A percentile compares a stretch with the other conserved stretches of the same genome.
Evolutionary conservation across 2,888 invertebrate species (phyloP).

Genomic region (Laothoe populi): DNA sequence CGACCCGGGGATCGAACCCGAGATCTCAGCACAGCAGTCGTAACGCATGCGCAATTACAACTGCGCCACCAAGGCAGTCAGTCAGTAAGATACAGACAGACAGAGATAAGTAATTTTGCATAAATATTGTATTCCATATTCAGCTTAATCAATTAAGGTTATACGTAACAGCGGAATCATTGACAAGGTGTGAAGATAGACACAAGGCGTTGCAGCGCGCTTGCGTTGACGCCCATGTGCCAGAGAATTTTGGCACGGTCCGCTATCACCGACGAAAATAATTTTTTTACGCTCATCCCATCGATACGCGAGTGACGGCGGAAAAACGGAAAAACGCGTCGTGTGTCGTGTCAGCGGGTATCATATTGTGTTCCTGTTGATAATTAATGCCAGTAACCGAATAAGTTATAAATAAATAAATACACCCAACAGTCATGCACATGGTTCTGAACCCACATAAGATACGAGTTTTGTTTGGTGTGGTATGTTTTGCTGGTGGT

Average conservation of each 20-base stretch:
- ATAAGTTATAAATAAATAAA: no score
- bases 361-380: conserved; percentile 25
- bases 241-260: conserved; percentile 61
- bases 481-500: no score
- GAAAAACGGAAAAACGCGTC: conserved; percentile 37
- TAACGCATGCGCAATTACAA: no score
- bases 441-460: no score
- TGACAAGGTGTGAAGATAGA: conserved; percentile 22
- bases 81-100: no score
- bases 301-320: conserved; percentile 35
- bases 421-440: no score
- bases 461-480: no score
- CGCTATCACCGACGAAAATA: conserved; percentile 55
- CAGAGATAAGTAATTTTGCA: no score
- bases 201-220: conserved; percentile 17
- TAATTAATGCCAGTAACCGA: conserved; percentile 2
- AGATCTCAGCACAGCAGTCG: no score
- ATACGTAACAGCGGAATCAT: conserved; percentile 20
- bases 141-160: neutral
- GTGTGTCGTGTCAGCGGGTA: conserved; percentile 44
- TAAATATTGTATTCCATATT: conserved; percentile 1
- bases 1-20: no score
- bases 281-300: conserved; percentile 43
- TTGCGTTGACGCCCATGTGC: conserved; percentile 35
- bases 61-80: no score